Evolutionary conservation across 2,888 invertebrate genomes (phyloP), one percentile per base, ranked within the genome.

Genomic region (Callosobruchus maculatus): DNA sequence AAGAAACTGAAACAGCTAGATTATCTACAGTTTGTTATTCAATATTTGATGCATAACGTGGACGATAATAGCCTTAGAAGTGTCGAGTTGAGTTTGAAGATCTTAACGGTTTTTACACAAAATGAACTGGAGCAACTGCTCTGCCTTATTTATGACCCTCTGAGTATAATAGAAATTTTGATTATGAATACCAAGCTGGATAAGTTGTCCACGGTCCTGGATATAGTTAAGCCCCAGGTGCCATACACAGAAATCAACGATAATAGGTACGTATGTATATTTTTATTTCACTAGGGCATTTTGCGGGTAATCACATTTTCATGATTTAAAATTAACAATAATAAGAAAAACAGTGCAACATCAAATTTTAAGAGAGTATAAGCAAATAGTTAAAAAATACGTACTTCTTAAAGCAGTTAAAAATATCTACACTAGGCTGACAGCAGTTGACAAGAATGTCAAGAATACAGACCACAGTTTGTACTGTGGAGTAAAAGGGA

Each of bases 111-210:
- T 80, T 88, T 94, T 73, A 89, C 90, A 5, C 73, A 82, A 0
- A 88, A 87, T 70, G 90, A 93, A 82, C 89, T 91, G 73, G 86
- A 88, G 21, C 87, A 90, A 67, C 90, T 93, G 76, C 91, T 92
- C 85, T 89, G 91, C 78, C 84, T 94, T 22, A 89, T 93, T 21
- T 90, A 90, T 70, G 90, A 90, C 77, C 97, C 97, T 0, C 84
- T 94, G 68, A 86, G 94, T 2, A 93, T 97, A 82, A 88, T 97
- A 9, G 97, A 97, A 83, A 95, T 96, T 84, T 89, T 96, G 72
- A 85, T 97, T 18, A 96, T 97, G 96, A 96, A 97, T 83, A 93
- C 92, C 0, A 93, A 93, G 83, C 88, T 95, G 72, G 94, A 94
- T 79, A 88, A 89, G 72, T 86, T 95, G 7, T 88, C 90, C 0